Evolutionary conservation across 2,113 vertebrate genomes (phyloP).

Genomic region (Leptosomus discolor): DNA sequence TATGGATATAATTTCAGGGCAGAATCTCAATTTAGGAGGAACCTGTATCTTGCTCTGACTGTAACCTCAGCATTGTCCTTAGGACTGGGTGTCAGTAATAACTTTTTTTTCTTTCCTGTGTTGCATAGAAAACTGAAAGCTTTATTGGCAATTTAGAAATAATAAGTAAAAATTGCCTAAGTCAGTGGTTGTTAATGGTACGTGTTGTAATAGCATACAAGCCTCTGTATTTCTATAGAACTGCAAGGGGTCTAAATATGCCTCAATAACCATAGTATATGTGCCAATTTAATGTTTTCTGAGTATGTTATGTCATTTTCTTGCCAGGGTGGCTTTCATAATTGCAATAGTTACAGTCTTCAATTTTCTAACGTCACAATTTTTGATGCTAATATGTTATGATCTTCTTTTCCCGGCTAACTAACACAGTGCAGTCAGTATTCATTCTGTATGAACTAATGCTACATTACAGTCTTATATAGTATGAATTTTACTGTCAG

Average conservation of each 20-base stretch:
- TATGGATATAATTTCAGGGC: background rate
- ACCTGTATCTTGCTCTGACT: background rate
- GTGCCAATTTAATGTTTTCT: background rate
- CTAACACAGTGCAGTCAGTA: background rate
- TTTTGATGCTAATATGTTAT: background rate
- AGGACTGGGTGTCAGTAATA: background rate
- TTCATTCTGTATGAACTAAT: constrained; percentile 29
- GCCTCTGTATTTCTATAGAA: background rate
- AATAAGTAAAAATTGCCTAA: background rate
- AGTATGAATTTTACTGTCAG: constrained; percentile 11
- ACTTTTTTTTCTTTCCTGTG: background rate
- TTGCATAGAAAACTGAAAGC: background rate
- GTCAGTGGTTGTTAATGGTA: background rate
- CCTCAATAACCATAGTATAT: background rate
- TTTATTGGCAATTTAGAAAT: background rate
- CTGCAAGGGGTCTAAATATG: background rate
- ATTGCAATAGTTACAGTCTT: background rate
- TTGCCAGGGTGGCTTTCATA: background rate
- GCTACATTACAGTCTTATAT: background rate
- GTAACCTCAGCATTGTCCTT: background rate
- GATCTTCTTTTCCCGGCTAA: background rate
- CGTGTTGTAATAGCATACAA: background rate
- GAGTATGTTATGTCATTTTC: background rate
- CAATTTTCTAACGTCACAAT: background rate
- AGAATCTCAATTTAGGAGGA: background rate